phyloP scores from a whole-genome alignment of 2,113 vertebrate genomes.

The Rutilus rutilus region DNA sequence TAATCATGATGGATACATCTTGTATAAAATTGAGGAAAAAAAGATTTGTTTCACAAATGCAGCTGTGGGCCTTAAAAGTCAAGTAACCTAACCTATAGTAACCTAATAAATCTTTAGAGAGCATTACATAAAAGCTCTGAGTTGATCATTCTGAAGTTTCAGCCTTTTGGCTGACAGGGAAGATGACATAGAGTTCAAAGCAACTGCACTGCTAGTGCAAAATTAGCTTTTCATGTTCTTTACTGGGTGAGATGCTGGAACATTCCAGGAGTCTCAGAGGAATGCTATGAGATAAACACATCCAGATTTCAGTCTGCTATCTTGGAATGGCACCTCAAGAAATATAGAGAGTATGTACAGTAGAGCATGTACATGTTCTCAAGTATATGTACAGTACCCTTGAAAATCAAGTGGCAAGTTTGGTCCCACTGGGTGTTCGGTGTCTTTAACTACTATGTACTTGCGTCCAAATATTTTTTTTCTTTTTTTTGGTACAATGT shows the following conservation, averaged over 20 bases:
- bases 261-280: not conserved
- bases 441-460: too few relatives aligned
- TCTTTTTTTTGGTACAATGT: too few relatives aligned
- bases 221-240: not conserved
- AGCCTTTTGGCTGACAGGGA: not conserved
- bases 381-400: not conserved
- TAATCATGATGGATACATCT: not conserved
- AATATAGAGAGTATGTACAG: not conserved
- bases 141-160: not conserved
- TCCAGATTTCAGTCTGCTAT: not conserved
- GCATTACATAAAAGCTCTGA: not conserved
- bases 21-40: not conserved
- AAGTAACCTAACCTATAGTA: not conserved
- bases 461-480: accelerated
- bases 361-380: not conserved
- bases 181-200: not conserved
- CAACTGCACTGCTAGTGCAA: not conserved
- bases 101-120: not conserved
- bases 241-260: not conserved
- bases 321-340: not conserved
- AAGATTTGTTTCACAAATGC: too few relatives aligned
- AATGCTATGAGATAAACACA: not conserved
- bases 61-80: too few relatives aligned
- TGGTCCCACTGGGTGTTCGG: too few relatives aligned
- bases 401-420: not conserved